Evolutionary conservation across 2,888 invertebrate genomes (phyloP), one percentile per base, ranked within the genome.

Genomic region (Thyatira batis): DNA sequence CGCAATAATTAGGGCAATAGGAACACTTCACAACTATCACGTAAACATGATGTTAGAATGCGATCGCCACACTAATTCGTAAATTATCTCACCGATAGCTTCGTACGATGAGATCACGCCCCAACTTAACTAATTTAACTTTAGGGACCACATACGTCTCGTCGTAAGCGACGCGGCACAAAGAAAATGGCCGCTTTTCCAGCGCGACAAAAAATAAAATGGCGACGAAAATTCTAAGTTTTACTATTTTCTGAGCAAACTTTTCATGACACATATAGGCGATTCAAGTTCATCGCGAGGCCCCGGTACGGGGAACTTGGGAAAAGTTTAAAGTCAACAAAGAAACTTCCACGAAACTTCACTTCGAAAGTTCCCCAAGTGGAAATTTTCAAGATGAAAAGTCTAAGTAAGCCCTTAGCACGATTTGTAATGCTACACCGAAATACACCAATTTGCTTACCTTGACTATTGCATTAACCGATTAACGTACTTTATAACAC

Each of bases 181-280:
- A 91, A 92, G 92, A 92, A 92, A 92, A 92, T 92, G 92, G 92
- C 92, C 92, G 92, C 92, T 92, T 92, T 92, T 92, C 92, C 92
- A 92, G 91, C 92, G 85, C 91, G 90, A 92, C 92, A 92, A 92
- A 92, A 92, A 92, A 90, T 92, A 92, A 92, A 92, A 92, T 92
- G 92, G 92, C 92, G 92, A 92, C 92, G 92, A 92, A 92, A 92
- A 92, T 92, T 88, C 91, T 85, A 92, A 92, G 87, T 91, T 90
- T 90, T 85, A 91, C 90, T 89, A 89, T 91, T 91, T 91, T 84
- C 90, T 87, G 87, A 67, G 67, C 79, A 77, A 89, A 88, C 81
- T 89, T 89, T 87, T 83, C 84, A 73, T 71, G 69, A 72, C 77
- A 81, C 74, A 73, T 67, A 71, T 69, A 73, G 63, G 60, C 65